These are phyloP conservation scores for Acromyrmex heyeri DNA, from an alignment of 1,140 invertebrate species.

Conservation along the genomic window DNA sequence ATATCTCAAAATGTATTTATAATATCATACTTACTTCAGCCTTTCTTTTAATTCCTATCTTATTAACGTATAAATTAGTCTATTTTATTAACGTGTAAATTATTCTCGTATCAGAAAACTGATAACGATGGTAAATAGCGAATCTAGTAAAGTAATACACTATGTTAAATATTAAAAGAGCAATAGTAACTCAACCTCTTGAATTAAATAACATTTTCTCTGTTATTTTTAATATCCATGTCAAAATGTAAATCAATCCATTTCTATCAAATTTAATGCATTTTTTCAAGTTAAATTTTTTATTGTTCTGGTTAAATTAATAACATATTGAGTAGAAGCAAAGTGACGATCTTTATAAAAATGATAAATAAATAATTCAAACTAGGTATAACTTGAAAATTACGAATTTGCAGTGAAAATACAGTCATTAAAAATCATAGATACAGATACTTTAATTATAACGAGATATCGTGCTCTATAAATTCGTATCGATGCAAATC, in stretches of 20 bases:
- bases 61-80: neutral
- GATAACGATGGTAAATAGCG: neutral
- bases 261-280: too few relatives aligned
- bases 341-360: neutral
- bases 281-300: too few relatives aligned
- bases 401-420: neutral
- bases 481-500: neutral
- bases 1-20: constrained; percentile 1
- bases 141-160: too few relatives aligned
- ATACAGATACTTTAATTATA: neutral
- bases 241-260: too few relatives aligned
- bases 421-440: neutral
- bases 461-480: neutral
- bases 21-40: neutral
- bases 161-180: too few relatives aligned
- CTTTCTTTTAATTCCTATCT: constrained; percentile 6
- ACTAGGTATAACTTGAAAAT: neutral
- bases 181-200: too few relatives aligned
- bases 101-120: neutral
- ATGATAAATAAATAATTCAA: neutral
- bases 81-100: neutral
- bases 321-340: neutral
- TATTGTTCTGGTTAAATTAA: too few relatives aligned
- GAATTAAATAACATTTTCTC: too few relatives aligned
- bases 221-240: too few relatives aligned